phyloP scores from a whole-genome alignment of 2,113 vertebrate species.

The Polypterus bichir region DNA sequence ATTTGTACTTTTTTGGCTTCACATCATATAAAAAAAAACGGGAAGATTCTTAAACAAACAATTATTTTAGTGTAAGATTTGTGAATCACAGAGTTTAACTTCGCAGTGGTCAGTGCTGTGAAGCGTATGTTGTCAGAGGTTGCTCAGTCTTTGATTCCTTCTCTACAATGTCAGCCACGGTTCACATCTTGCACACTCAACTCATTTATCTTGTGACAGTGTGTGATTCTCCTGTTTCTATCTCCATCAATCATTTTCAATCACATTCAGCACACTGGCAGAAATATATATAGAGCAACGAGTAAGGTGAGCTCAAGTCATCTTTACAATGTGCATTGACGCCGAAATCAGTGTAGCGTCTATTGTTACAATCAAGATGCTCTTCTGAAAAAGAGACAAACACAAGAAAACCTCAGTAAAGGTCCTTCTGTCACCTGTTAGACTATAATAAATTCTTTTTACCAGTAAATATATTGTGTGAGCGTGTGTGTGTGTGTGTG shows the following conservation, averaged over 20 bases:
- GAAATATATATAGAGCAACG: neutral
- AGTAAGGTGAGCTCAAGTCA: neutral
- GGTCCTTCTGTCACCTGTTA: no score
- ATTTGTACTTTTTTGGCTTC: no score
- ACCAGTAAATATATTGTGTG: no score
- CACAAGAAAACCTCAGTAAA: no score
- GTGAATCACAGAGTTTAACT: conserved; percentile 41
- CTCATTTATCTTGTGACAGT: conserved; percentile 53
- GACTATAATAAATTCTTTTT: no score
- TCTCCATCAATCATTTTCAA: conserved; percentile 41
- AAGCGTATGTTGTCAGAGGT: conserved; percentile 52
- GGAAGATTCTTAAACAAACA: conserved; percentile 16
- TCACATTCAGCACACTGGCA: conserved; percentile 26
- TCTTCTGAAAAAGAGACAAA: no score
- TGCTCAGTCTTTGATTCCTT: conserved; percentile 54
- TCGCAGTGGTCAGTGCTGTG: conserved; percentile 49
- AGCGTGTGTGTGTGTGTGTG: no score
- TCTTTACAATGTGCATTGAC: neutral
- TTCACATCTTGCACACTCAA: conserved; percentile 45
- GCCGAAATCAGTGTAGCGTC: no score
- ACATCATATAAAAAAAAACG: neutral
- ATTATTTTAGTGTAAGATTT: conserved; percentile 57
- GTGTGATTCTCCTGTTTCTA: conserved; percentile 42
- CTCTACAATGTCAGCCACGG: conserved; percentile 47
- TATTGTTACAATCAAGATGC: no score